Evolutionary conservation across 2,888 invertebrate species (phyloP).

Genomic region (Eilema griseolum): DNA sequence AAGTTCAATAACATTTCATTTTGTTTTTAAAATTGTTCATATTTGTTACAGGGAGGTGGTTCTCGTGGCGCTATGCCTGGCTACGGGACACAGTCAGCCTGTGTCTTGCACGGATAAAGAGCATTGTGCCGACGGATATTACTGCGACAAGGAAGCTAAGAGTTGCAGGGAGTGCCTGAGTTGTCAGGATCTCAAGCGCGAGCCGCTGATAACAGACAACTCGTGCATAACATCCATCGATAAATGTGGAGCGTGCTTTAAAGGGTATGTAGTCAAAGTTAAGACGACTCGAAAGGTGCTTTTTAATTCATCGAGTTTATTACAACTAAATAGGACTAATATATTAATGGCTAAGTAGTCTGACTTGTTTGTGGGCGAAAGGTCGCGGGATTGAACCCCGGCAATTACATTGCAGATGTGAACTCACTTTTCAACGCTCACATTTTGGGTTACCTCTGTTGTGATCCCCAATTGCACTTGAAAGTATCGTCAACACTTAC

Average conservation of each 20-base stretch:
- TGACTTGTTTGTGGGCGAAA: too few species aligned
- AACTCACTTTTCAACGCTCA: too few species aligned
- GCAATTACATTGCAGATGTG: too few species aligned
- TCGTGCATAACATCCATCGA: conserved; percentile 65
- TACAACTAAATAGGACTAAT: too few species aligned
- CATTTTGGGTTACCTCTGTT: not conserved
- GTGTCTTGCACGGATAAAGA: conserved; percentile 54
- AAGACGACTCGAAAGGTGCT: too few species aligned
- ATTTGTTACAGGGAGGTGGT: conserved; percentile 37
- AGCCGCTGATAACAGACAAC: conserved; percentile 45
- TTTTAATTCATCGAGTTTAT: too few species aligned
- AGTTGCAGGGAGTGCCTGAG: conserved; percentile 65
- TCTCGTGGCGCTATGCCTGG: conserved; percentile 30
- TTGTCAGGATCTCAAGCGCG: conserved; percentile 66
- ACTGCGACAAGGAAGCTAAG: conserved; percentile 57
- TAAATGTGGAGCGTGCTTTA: conserved; percentile 69
- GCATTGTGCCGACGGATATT: conserved; percentile 62
- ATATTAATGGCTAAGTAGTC: too few species aligned
- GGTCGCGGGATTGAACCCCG: too few species aligned
- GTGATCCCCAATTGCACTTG: not conserved
- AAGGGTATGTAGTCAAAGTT: conserved; percentile 56
- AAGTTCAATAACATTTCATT: too few species aligned
- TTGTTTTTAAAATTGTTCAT: not conserved
- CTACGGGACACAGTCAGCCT: conserved; percentile 38
- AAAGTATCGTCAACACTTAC: not conserved